These are phyloP conservation scores for Corythoichthys haematopterus DNA, from an alignment of 2,113 vertebrate species.

Conservation along the genomic window DNA sequence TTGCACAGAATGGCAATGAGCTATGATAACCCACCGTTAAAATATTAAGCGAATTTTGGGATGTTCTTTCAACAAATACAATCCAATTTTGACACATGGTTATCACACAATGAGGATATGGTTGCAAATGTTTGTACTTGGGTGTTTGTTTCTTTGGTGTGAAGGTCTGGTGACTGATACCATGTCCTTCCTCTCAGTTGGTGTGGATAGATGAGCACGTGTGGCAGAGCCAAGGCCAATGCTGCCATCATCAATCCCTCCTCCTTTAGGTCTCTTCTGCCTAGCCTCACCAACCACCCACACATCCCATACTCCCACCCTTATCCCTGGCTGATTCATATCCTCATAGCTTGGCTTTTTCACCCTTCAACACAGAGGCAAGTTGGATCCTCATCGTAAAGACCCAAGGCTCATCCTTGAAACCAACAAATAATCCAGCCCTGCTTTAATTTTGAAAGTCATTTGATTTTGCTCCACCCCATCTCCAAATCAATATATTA, in stretches of 20 bases:
- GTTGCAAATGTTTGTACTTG: constrained; percentile 11
- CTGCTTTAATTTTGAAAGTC: constrained; percentile 30
- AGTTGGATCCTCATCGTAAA: neutral
- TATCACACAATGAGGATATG: neutral
- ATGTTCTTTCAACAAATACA: neutral
- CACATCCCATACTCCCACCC: neutral
- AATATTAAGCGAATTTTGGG: neutral
- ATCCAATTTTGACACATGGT: neutral
- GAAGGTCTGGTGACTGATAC: constrained; percentile 50
- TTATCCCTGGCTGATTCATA: neutral
- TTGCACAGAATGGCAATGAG: neutral
- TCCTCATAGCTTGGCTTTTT: constrained; percentile 11
- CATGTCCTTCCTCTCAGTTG: constrained; percentile 31
- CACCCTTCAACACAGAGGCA: neutral
- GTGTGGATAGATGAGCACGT: constrained; percentile 44
- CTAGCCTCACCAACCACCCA: neutral
- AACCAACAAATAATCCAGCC: constrained; percentile 51
- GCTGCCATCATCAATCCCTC: constrained; percentile 7
- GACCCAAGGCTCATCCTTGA: constrained; percentile 18
- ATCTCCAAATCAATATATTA: neutral
- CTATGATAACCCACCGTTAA: neutral
- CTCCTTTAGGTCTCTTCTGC: constrained; percentile 15
- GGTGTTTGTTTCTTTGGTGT: constrained; percentile 31
- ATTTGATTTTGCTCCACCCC: constrained; percentile 28
- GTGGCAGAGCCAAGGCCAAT: constrained; percentile 33